A percentile compares a stretch with the other conserved stretches of the same genome.
Conservation (phyloP, 2,888 invertebrate genomes). For the Papilio demoleus region DNA sequence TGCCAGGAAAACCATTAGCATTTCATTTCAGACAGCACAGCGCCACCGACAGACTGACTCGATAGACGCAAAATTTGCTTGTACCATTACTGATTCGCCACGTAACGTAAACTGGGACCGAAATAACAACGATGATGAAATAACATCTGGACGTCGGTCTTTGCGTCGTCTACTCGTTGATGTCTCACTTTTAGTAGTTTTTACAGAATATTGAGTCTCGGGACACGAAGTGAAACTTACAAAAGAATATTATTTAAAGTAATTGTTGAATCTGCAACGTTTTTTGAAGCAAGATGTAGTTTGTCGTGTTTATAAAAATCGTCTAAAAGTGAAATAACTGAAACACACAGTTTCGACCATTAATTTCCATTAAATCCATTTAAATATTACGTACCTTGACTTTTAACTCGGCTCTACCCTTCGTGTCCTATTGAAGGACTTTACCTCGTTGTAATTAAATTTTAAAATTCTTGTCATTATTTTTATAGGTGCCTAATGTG, state of each 20-base stretch:
- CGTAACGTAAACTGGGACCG: slow-evolving; percentile 9
- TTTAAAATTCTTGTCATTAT: neutral
- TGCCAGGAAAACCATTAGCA: slow-evolving; percentile 81
- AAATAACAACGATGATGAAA: slow-evolving; percentile 23
- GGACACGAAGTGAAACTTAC: neutral
- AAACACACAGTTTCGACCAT: neutral
- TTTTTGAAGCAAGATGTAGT: no score
- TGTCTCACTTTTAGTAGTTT: neutral
- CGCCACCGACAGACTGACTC: slow-evolving; percentile 60
- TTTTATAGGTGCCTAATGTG: neutral
- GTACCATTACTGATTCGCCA: slow-evolving; percentile 18
- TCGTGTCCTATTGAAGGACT: neutral
- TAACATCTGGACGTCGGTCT: neutral
- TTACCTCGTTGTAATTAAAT: slow-evolving; percentile 3
- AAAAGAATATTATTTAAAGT: no score
- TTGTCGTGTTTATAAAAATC: no score
- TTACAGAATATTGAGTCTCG: neutral
- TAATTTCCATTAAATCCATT: neutral
- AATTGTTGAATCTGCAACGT: no score
- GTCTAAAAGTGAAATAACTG: neutral
- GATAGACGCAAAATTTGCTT: slow-evolving; percentile 49
- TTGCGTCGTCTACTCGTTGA: neutral
- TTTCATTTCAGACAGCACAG: slow-evolving; percentile 71
- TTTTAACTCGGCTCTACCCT: neutral
- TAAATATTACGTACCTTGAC: neutral